phyloP scores from a whole-genome alignment of 2,888 invertebrate species.

The Scelioninae gen. 1 region DNA sequence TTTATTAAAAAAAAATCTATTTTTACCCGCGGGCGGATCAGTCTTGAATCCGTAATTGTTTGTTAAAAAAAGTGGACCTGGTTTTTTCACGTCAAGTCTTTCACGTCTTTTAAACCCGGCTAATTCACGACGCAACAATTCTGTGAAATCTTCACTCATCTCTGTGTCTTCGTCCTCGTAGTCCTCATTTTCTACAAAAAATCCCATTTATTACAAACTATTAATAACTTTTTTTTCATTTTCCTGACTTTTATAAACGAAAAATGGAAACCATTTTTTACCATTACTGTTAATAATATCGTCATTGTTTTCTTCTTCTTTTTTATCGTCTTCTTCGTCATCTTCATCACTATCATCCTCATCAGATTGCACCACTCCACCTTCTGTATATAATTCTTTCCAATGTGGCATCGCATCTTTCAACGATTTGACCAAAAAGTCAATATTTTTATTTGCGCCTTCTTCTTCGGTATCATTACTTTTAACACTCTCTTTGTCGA shows the following conservation, averaged over 20 bases:
- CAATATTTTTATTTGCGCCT: conserved; percentile 49
- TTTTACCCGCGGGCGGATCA: conserved; percentile 70
- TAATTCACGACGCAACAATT: conserved; percentile 78
- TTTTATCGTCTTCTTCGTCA: conserved; percentile 30
- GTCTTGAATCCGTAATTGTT: conserved; percentile 86
- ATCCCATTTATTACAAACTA: too few relatives aligned
- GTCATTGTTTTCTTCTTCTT: conserved; percentile 14
- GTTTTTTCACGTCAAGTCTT: conserved; percentile 96
- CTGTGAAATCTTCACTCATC: conserved; percentile 73
- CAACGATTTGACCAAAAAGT: conserved; percentile 59
- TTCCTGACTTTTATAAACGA: not conserved
- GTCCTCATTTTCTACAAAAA: conserved; percentile 80
- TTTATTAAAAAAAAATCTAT: not conserved
- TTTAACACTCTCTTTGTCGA: conserved; percentile 37
- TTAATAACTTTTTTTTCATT: not conserved
- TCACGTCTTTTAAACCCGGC: conserved; percentile 93
- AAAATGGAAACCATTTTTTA: conserved; percentile 10
- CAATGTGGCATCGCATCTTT: conserved; percentile 57
- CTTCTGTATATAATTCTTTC: conserved; percentile 77
- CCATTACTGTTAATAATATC: not conserved
- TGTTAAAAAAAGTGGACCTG: conserved; percentile 92
- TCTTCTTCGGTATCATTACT: conserved; percentile 58
- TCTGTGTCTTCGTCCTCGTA: conserved; percentile 77
- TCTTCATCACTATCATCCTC: conserved; percentile 64
- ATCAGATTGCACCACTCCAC: conserved; percentile 76